Conservation (phyloP, 2,113 vertebrate genomes). For the Pristiophorus japonicus region DNA sequence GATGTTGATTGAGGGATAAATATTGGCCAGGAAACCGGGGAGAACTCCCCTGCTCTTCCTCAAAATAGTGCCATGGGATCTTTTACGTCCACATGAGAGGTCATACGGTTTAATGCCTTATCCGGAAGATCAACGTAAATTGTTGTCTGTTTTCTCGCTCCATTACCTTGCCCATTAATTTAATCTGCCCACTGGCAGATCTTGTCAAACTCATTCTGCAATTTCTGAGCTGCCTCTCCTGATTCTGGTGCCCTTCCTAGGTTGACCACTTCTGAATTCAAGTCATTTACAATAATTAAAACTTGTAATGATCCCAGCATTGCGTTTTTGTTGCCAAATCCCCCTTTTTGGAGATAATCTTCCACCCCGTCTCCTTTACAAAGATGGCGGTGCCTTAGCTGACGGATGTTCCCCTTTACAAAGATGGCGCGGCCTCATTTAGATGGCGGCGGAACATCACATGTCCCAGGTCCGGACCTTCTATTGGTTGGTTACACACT, state of each 20-base stretch:
- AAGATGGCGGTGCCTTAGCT: neutral
- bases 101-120: too few species aligned
- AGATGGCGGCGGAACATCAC: neutral
- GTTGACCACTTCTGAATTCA: neutral
- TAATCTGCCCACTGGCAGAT: neutral
- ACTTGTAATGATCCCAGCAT: too few species aligned
- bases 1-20: too few species aligned
- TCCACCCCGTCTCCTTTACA: neutral
- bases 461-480: neutral
- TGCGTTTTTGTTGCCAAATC: too few species aligned
- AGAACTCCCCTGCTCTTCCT: too few species aligned
- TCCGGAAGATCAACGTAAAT: neutral
- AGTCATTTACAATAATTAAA: neutral
- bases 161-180: neutral
- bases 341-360: neutral
- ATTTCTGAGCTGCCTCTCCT: neutral
- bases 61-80: too few species aligned
- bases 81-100: too few species aligned
- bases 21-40: too few species aligned
- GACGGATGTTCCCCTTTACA: neutral
- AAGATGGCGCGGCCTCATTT: neutral
- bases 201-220: neutral
- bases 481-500: neutral
- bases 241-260: neutral
- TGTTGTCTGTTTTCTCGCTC: neutral